These are phyloP conservation scores for Eubasilissa splendida DNA, from an alignment of 2,888 invertebrate genomes.

Conservation along the genomic window DNA sequence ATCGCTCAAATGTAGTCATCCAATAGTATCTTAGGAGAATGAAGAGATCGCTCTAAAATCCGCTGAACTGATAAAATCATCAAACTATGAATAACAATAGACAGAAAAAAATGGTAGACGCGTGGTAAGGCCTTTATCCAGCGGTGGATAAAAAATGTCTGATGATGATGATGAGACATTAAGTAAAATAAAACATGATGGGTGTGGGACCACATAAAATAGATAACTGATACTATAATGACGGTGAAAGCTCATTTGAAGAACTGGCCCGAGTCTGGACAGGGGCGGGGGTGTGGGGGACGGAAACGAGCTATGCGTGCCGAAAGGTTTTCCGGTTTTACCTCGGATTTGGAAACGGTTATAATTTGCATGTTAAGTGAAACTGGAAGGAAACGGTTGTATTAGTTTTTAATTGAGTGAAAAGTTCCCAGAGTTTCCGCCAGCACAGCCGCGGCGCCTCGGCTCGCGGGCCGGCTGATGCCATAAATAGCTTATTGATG, in stretches of 20 bases:
- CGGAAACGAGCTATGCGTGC: slow-evolving; percentile 47
- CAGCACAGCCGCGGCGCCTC: not conserved
- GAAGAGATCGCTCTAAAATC: no score
- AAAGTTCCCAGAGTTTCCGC: slow-evolving; percentile 28
- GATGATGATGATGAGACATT: no score
- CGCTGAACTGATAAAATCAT: no score
- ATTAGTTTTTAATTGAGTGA: slow-evolving; percentile 44
- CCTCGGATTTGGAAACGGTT: slow-evolving; percentile 44
- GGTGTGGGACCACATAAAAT: no score
- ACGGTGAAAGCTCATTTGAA: not conserved
- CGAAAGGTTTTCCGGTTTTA: slow-evolving; percentile 48
- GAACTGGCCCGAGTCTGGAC: not conserved
- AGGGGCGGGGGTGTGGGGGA: not conserved
- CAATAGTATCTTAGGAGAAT: no score
- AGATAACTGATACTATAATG: no score
- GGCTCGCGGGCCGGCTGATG: slow-evolving; percentile 2
- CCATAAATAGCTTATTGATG: slow-evolving; percentile 31
- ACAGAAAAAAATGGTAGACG: no score
- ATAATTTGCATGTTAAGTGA: slow-evolving; percentile 52
- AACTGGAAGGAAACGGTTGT: slow-evolving; percentile 41
- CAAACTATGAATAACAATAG: no score
- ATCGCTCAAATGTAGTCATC: no score
- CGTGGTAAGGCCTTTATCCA: no score
- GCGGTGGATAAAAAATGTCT: no score
- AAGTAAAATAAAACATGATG: no score